Percentiles rank a stretch among this genome's conserved stretches.
Conservation (phyloP, 2,113 vertebrate species). For the Gavialis gangeticus region DNA sequence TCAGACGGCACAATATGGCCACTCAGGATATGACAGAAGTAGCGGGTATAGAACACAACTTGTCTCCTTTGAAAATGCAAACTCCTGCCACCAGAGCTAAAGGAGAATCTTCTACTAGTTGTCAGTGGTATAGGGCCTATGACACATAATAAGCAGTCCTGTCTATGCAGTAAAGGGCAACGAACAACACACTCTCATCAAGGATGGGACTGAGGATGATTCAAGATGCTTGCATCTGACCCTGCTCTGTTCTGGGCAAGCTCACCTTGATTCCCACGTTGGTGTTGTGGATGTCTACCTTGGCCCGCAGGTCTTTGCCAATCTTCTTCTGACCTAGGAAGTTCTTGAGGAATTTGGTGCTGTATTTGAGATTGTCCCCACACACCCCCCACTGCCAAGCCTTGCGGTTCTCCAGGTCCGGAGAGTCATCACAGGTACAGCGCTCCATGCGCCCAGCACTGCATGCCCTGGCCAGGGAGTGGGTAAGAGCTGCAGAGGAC, state of each 20-base stretch:
- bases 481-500: constrained; percentile 92
- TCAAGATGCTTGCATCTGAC: rapidly evolving
- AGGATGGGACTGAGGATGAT: rapidly evolving
- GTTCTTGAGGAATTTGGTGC: constrained; percentile 95
- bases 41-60: not conserved
- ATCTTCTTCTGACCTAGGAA: constrained; percentile 94
- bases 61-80: not conserved
- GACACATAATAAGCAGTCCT: not conserved
- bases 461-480: constrained; percentile 93
- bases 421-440: constrained; percentile 97
- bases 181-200: not conserved
- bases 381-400: constrained; percentile 99
- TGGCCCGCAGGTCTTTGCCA: constrained; percentile 94
- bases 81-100: not conserved
- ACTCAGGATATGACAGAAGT: not conserved
- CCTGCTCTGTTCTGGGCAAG: not conserved
- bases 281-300: constrained; percentile 94
- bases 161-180: not conserved
- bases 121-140: not conserved
- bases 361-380: constrained; percentile 98
- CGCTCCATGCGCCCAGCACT: constrained; percentile 98
- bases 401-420: constrained; percentile 93
- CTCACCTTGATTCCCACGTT: constrained; percentile 94
- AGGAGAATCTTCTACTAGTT: not conserved
- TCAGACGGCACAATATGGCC: not conserved